A percentile compares a stretch with the other conserved stretches of the same genome.
Evolutionary conservation across 2,113 vertebrate species (phyloP).

Genomic region (Tachycineta bicolor): DNA sequence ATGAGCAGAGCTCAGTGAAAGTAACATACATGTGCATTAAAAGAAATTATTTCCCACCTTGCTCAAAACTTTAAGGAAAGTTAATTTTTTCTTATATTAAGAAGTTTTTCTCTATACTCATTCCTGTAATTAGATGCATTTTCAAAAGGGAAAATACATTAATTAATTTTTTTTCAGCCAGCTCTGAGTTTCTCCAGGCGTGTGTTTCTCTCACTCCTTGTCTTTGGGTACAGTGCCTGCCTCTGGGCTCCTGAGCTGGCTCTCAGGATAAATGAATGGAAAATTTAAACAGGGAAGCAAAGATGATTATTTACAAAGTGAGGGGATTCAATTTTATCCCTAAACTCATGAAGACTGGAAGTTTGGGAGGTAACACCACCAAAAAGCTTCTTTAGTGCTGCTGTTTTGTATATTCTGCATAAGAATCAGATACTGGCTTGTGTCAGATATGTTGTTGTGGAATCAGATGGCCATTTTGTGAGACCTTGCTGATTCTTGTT

Average conservation of each 20-base stretch:
- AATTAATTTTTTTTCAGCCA: not conserved
- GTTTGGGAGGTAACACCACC: not conserved
- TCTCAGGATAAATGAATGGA: not conserved
- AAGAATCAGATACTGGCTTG: not conserved
- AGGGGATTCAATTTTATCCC: not conserved
- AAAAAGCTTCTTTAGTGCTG: not conserved
- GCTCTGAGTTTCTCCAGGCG: not conserved
- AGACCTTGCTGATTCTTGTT: not conserved
- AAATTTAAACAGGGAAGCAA: not conserved
- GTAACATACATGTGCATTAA: fast-evolving
- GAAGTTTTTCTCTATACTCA: not conserved
- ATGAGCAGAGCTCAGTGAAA: not conserved
- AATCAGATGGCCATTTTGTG: not conserved
- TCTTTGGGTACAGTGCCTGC: not conserved
- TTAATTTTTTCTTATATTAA: not conserved
- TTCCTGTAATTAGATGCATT: not conserved
- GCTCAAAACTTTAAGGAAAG: not conserved
- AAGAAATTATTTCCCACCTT: not conserved
- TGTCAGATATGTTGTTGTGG: not conserved
- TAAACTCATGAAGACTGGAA: not conserved
- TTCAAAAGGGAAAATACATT: not conserved
- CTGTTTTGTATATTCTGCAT: not conserved
- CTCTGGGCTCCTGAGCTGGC: not conserved
- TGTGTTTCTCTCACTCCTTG: not conserved
- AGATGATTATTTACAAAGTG: not conserved